Evolutionary conservation across 64 coral and sea anemone genomes (phyloP), one percentile per base, ranked within the genome.

Genomic region (Actinia equina): DNA sequence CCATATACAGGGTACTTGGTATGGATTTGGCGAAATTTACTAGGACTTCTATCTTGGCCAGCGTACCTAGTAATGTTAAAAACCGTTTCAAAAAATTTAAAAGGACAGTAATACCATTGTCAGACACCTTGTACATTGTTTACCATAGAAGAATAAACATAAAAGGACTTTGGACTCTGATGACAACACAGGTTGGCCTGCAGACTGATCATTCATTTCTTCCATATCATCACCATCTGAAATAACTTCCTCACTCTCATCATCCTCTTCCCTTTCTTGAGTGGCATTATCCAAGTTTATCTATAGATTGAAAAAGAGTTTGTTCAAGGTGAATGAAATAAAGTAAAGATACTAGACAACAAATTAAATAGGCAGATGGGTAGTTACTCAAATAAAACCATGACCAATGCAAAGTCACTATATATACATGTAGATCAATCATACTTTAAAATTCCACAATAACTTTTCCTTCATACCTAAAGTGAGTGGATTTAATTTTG

Each of bases 121-220:
- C 91, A 61, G 87, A 88, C 17, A 89, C 87, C 79, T 85, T 93
- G 44, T 89, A 89, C 51, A 89, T 8, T 37, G 71, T 85, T 85
- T 85, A 69, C 87, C 82, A 89, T 7, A 93, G 58, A 44, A 93
- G 71, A 18, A 89, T 77, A 64, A 93, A 93, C 22, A 93, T 56
- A 17, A 93, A 25, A 93, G 87, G 14, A 80, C 87, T 79, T 79
- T 88, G 56, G 87, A 57, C 45, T 93, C 86, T 54, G 91, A 85
- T 1, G 86, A 87, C 69, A 80, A 25, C 20, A n/a, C 37, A 58
- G 87, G 16, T 88, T 58, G 57, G 76, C 4, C 41, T 79, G 70
- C 62, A 58, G 45, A 26, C 77, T 81, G 49, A 63, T 81, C 63
- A 77, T 8, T 71, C 52, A 55, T 59, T 16, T 53, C 52, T 6